Conservation (phyloP, 2,113 vertebrate genomes). For the Hipposideros armiger region DNA sequence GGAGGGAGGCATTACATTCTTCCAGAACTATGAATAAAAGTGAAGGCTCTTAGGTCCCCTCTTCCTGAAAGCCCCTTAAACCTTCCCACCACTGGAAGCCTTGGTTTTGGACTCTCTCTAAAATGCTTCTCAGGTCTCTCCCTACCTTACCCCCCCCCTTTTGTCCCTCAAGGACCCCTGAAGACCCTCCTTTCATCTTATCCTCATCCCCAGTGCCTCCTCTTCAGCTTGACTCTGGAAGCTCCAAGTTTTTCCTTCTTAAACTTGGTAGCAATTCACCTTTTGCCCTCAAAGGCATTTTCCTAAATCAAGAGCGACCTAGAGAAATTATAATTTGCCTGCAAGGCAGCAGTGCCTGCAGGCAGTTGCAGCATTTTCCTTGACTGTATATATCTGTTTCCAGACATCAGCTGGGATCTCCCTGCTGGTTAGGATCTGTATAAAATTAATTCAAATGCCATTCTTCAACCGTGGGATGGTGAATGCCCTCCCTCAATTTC, state of each 20-base stretch:
- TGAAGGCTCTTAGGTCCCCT: background rate
- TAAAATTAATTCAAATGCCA: background rate
- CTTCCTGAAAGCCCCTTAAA: background rate
- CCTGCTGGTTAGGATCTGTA: background rate
- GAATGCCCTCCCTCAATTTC: background rate
- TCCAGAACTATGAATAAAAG: background rate
- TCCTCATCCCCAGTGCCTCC: background rate
- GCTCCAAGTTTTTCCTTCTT: background rate
- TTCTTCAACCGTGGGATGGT: accelerated
- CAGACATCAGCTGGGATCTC: background rate
- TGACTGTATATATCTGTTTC: background rate
- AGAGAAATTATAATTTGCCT: background rate
- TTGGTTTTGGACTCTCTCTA: background rate
- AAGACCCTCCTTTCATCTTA: background rate
- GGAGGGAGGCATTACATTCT: too few relatives aligned
- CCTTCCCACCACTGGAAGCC: background rate
- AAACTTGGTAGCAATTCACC: background rate
- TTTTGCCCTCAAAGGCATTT: slow-evolving; percentile 26
- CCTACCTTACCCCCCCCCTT: accelerated
- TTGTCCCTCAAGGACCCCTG: background rate
- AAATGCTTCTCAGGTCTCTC: background rate
- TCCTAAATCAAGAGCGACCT: slow-evolving; percentile 40
- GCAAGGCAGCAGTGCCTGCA: background rate
- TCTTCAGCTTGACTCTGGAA: background rate
- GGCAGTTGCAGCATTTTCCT: background rate